A percentile compares a stretch with the other conserved stretches of the same genome.
Conservation (phyloP, 2,113 vertebrate genomes). For the Takifugu flavidus region DNA sequence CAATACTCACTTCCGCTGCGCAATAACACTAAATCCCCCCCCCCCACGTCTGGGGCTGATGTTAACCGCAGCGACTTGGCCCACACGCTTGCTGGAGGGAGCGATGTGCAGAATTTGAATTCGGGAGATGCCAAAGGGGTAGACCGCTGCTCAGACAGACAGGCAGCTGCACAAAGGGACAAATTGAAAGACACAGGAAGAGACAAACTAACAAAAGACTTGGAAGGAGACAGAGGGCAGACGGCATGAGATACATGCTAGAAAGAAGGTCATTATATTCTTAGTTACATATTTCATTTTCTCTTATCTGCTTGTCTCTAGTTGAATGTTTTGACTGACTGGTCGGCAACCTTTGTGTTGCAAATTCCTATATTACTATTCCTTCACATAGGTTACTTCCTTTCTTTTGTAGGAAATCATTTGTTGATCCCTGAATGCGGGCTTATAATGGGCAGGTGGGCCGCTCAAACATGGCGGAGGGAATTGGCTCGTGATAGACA, state of each 20-base stretch:
- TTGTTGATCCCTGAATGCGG: conserved; percentile 35
- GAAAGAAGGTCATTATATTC: conserved; percentile 15
- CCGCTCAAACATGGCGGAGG: conserved; percentile 50
- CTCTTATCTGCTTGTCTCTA: conserved; percentile 9
- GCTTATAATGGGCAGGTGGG: conserved; percentile 39
- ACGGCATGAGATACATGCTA: conserved; percentile 2
- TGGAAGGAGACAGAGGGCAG: conserved; percentile 1
- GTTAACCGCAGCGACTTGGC: conserved; percentile 58
- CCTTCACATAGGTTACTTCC: conserved; percentile 18
- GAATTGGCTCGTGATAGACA: conserved; percentile 64
- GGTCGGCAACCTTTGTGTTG: conserved; percentile 9
- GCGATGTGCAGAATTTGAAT: conserved; percentile 56
- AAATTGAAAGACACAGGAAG: conserved; percentile 1
- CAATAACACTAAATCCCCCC: conserved; percentile 56
- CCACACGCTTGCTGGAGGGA: conserved; percentile 32
- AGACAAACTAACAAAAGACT: conserved; percentile 15
- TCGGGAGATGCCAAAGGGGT: conserved; percentile 18
- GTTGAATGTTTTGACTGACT: conserved; percentile 22
- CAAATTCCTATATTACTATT: conserved; percentile 22
- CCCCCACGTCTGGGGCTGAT: conserved; percentile 46
- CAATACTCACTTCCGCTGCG: conserved; percentile 56
- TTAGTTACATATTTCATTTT: conserved; percentile 21
- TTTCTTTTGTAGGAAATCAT: conserved; percentile 19
- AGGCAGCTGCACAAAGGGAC: conserved; percentile 27
- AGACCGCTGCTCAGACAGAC: conserved; percentile 36